Evolutionary conservation across 2,113 vertebrate genomes (phyloP).

Genomic region (Tetrao urogallus): DNA sequence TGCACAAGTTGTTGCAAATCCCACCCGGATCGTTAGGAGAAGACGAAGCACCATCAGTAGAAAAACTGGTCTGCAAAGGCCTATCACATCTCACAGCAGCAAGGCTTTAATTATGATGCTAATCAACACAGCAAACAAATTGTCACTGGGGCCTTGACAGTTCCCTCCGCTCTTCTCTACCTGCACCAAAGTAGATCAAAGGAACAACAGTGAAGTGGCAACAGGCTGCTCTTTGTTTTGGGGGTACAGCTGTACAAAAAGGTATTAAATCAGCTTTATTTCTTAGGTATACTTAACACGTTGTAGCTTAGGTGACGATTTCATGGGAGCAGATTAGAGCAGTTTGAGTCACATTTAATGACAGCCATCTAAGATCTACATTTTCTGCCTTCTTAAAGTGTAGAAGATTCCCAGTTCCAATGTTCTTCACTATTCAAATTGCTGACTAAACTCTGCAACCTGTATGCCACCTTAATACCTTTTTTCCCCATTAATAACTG

Average conservation of each 20-base stretch:
- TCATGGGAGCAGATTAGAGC: neutral
- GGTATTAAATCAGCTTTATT: constrained; percentile 22
- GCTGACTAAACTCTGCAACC: neutral
- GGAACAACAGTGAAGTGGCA: neutral
- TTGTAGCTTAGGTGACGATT: neutral
- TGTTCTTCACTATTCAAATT: neutral
- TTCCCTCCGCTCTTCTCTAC: neutral
- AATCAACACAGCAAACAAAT: constrained; percentile 7
- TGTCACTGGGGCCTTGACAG: neutral
- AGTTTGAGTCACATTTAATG: neutral
- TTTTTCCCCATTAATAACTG: accelerated
- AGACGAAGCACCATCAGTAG: neutral
- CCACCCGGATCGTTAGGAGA: neutral
- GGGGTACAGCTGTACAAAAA: neutral
- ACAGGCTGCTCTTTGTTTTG: neutral
- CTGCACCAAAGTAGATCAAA: neutral
- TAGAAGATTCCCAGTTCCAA: neutral
- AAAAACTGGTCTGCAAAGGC: neutral
- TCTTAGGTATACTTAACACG: neutral
- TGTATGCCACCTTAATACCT: neutral
- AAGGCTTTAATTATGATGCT: constrained; percentile 19
- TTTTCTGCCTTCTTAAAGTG: neutral
- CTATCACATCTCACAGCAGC: neutral
- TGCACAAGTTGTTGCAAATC: neutral
- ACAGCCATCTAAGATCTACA: neutral